Evolutionary conservation across 1,140 invertebrate species (phyloP), one percentile per base, ranked within the genome.

Genomic region (Atta colombica): DNA sequence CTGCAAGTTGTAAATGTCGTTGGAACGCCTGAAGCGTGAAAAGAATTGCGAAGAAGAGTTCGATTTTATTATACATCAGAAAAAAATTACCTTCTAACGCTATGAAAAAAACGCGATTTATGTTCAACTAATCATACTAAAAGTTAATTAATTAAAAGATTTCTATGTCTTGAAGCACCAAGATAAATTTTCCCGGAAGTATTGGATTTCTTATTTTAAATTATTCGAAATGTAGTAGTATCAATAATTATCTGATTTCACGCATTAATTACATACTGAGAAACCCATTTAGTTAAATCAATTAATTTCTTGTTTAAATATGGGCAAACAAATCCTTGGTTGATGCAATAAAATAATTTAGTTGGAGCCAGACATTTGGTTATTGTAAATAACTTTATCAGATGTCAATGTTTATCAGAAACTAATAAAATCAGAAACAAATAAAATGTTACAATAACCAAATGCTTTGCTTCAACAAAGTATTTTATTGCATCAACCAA

Each of bases 141-240:
- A 74, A 82, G 60, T 72, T 82, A 72, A 69, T 51, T 45, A 45
- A 84, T 84, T 74, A 75, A 49, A 74, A 60, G n/a, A 63, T 84
- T 31, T 49, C 28, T 31, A 21, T 35, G 18, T 14, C 18, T 10
- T 21, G 14, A 31, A 74, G 14, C 10, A n/a, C 6, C 31, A 58
- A n/a, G 3, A 35, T 49, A 35, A 39, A 12, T 49, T 72, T 60
- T 35, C 12, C 12, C 25, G 2, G 1, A 31, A n/a, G 3, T 31
- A 71, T 31, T 21, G 8, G 31, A 12, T 69, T 39, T 25, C 39
- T 45, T 45, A 10, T 45, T 28, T 35, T 8, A 18, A 71, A 25
- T 31, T 55, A 1, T 7, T 25, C 8, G 4, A 39, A 1, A 69
- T 31, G 5, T 35, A 35, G 39, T 45, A 39, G 0, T 25, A 28